These are phyloP conservation scores for Trachelipus rathkii DNA, from an alignment of 1,140 invertebrate species.

Conservation along the genomic window DNA sequence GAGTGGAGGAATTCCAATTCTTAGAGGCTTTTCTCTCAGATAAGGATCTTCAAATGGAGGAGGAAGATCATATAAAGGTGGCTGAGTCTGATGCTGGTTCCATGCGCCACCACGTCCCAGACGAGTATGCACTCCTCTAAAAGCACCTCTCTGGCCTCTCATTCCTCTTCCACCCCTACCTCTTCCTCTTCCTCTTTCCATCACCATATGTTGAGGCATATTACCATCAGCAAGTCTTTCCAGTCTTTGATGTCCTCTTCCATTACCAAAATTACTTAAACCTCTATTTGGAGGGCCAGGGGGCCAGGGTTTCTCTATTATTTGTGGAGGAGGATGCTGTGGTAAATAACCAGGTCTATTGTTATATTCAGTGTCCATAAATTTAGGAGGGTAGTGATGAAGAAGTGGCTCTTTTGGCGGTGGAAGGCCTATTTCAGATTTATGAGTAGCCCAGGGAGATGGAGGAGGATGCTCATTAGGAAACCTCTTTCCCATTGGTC, in stretches of 20 bases:
- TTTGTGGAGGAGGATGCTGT: background rate
- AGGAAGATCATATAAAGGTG: background rate
- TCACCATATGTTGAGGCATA: background rate
- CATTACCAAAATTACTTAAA: conserved; percentile 6
- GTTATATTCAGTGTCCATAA: background rate
- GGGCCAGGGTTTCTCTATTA: background rate
- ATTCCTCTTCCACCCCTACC: background rate
- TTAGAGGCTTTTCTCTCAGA: background rate
- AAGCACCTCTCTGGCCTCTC: conserved; percentile 1
- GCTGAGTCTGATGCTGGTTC: background rate
- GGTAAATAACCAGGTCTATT: background rate
- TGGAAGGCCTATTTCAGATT: background rate
- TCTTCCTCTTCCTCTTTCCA: background rate
- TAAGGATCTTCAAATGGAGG: background rate
- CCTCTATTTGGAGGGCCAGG: background rate
- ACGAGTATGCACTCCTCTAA: background rate
- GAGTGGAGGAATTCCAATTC: background rate
- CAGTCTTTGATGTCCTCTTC: background rate
- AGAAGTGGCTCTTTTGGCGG: background rate
- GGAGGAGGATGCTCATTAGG: background rate
- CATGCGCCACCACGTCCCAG: background rate
- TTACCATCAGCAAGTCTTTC: background rate
- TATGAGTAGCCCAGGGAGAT: background rate
- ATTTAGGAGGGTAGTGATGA: background rate
- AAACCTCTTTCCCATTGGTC: background rate